Percentiles rank a stretch among this genome's conserved stretches.
Evolutionary conservation across 2,888 invertebrate species (phyloP).

Genomic region (Rotaria magnacalcarata): DNA sequence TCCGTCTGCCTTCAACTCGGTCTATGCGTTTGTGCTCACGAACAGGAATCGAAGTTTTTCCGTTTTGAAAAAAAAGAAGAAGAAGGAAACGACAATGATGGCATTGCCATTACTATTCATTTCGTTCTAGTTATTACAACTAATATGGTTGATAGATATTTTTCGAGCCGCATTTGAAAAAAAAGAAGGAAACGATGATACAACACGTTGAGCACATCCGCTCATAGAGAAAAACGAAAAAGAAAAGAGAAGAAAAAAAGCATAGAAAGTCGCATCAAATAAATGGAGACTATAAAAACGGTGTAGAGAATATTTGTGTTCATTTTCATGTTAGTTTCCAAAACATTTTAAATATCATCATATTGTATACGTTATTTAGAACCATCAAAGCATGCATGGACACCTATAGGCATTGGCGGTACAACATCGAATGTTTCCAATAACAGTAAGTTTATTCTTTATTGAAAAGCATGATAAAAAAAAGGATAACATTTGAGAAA

Average conservation of each 20-base stretch:
- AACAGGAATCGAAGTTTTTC: conserved; percentile 28
- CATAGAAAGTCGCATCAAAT: neutral
- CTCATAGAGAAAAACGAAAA: neutral
- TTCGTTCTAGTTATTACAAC: neutral
- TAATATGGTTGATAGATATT: conserved; percentile 10
- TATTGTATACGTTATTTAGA: neutral
- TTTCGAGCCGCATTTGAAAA: neutral
- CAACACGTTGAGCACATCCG: conserved; percentile 3
- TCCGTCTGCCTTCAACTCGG: neutral
- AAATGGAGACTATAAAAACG: neutral
- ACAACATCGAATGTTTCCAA: conserved; percentile 18
- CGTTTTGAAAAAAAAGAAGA: neutral
- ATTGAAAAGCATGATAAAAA: neutral
- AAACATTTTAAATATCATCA: neutral
- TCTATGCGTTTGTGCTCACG: neutral
- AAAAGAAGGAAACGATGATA: neutral
- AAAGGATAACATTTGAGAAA: conserved; percentile 6
- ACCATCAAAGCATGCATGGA: conserved; percentile 20
- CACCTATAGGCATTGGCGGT: neutral
- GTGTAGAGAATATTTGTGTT: neutral
- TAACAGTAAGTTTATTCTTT: neutral
- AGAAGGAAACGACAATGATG: neutral
- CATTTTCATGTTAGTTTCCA: neutral
- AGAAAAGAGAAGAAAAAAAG: neutral
- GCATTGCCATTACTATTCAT: conserved; percentile 4